Evolutionary conservation across 2,113 vertebrate species (phyloP).

Genomic region (Craseonycteris thonglongyai): DNA sequence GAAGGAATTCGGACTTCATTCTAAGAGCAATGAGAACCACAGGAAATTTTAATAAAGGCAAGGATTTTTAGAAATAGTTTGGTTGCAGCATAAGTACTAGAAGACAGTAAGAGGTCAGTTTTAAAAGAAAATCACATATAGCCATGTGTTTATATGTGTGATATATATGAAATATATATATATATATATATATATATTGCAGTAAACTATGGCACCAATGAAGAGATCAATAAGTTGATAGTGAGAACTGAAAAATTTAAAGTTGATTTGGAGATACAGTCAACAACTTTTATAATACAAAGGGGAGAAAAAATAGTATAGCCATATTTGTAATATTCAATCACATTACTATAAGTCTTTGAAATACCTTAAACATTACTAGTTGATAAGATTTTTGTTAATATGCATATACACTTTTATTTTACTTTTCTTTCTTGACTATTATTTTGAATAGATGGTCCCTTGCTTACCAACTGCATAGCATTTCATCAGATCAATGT

Average conservation of each 20-base stretch:
- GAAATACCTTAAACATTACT: neutral
- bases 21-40: neutral
- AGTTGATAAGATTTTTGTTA: neutral
- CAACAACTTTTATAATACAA: neutral
- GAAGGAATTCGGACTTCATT: neutral
- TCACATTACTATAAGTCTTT: neutral
- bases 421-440: neutral
- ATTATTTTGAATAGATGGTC: neutral
- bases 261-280: neutral
- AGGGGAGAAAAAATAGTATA: neutral
- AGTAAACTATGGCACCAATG: neutral
- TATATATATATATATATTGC: neutral
- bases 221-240: neutral
- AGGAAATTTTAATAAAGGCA: neutral
- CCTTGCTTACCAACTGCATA: neutral
- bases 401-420: neutral
- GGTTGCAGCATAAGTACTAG: neutral
- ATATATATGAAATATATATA: too few species aligned
- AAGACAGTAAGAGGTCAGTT: neutral
- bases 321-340: neutral
- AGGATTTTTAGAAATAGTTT: neutral
- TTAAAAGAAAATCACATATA: neutral
- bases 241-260: neutral
- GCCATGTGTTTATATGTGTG: neutral
- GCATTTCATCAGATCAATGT: neutral